Percentiles rank a stretch among this genome's conserved stretches.
Conservation (phyloP, 1,140 invertebrate species). For the Brachionus asplanchnoidis region DNA sequence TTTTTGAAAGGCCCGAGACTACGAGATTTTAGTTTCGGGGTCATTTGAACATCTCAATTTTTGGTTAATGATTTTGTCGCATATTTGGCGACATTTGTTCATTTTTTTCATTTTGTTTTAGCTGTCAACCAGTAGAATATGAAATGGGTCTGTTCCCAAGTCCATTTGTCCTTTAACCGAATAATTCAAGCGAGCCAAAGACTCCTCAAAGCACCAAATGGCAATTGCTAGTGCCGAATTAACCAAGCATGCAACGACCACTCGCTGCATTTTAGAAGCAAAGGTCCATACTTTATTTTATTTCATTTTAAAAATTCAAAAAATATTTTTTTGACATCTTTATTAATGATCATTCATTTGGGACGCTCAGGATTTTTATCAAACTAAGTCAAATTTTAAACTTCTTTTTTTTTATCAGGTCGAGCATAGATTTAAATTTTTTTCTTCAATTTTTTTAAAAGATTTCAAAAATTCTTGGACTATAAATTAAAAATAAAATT, state of each 20-base stretch:
- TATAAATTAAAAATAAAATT: no score
- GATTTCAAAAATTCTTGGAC: no score
- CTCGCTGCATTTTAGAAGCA: background rate
- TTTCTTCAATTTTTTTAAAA: no score
- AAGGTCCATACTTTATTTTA: background rate
- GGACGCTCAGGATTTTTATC: no score
- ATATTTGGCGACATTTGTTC: background rate
- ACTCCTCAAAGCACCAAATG: background rate
- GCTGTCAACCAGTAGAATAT: background rate
- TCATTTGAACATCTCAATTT: constrained; percentile 19
- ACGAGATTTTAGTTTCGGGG: background rate
- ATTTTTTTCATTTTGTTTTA: background rate
- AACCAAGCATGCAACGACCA: background rate
- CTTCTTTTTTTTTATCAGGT: no score
- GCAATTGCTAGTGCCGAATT: background rate
- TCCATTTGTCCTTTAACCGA: background rate
- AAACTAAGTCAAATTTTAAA: no score
- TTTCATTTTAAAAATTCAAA: no score
- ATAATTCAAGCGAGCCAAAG: background rate
- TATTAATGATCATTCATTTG: background rate
- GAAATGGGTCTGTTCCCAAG: background rate
- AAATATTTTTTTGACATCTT: background rate
- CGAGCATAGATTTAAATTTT: no score
- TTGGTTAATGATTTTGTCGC: background rate
- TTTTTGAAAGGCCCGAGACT: background rate